Conservation (phyloP, 2,113 vertebrate species). For the Nesogale talazaci region DNA sequence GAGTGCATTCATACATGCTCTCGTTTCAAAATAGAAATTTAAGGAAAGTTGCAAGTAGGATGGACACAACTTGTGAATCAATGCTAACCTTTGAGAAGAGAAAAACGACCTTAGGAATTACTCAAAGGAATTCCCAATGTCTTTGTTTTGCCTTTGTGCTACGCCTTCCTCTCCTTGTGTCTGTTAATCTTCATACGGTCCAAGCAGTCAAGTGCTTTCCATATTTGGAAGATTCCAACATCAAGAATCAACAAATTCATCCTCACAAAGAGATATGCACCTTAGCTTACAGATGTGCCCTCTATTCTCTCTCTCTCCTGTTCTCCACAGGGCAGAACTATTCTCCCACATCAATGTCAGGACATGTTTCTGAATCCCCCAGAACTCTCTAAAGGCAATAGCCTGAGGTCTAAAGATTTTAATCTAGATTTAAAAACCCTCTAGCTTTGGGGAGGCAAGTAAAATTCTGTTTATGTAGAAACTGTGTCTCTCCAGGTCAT, state of each 20-base stretch:
- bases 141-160: not conserved
- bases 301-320: not conserved
- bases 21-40: no score
- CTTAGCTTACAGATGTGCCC: not conserved
- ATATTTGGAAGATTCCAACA: not conserved
- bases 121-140: not conserved
- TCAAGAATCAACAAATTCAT: not conserved
- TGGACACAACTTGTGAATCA: not conserved
- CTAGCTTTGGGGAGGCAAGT: no score
- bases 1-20: no score
- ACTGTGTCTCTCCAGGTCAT: no score
- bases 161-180: no score
- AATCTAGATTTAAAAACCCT: no score
- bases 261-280: not conserved
- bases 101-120: not conserved
- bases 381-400: no score
- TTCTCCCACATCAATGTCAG: not conserved
- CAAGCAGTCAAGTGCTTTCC: not conserved
- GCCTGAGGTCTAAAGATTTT: no score
- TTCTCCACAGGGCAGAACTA: not conserved
- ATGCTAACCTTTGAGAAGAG: not conserved
- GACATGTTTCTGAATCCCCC: not conserved
- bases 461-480: no score
- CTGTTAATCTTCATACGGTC: not conserved
- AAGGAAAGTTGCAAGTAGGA: not conserved